Evolutionary conservation across 2,113 vertebrate species (phyloP), one percentile per base, ranked within the genome.

Genomic region (Mixornis gularis): DNA sequence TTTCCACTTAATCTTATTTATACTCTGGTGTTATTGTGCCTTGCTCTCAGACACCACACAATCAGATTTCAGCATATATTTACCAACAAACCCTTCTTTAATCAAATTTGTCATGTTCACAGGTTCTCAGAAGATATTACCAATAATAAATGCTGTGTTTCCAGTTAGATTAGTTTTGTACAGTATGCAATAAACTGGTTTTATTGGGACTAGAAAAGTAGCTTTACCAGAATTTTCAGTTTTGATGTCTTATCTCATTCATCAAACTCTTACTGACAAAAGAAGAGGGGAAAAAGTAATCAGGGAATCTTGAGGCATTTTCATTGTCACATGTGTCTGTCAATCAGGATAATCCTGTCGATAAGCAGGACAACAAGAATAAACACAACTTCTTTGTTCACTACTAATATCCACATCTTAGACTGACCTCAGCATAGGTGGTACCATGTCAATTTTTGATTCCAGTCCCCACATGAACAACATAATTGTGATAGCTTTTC

Each of bases 341-440:
- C 92, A 94, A 10, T 95, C 91, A 92, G 43, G 27, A 24, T 93
- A 94, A 96, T 95, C 58, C 38, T 80, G 51, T 43, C 94, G 89
- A 93, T 87, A 96, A 97, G 27, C 17, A 64, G 60, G 66, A 80
- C 90, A 91, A 51, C 80, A 85, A 51, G 58, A 89, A 90, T 44
- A 70, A 62, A 63, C 26, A 46, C 13, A 73, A 30, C 73, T 91
- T 65, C 38, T 96, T 96, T 93, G 64, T 87, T 94, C 85, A 48
- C 32, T 63, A 32, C 46, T 85, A 90, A 93, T 95, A 90, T 64
- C 85, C 55, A 88, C 34, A 79, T 40, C 95, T 96, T 86, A 94
- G 56, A 88, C 32, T 92, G 36, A 91, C 43, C 34, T 95, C 79
- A 91, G 73, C 22, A 40, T 24, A 92, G 73, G 62, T 56, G 70